These are phyloP conservation scores for Drosophila prolongata DNA, from an alignment of 2,888 invertebrate genomes.

Conservation along the genomic window DNA sequence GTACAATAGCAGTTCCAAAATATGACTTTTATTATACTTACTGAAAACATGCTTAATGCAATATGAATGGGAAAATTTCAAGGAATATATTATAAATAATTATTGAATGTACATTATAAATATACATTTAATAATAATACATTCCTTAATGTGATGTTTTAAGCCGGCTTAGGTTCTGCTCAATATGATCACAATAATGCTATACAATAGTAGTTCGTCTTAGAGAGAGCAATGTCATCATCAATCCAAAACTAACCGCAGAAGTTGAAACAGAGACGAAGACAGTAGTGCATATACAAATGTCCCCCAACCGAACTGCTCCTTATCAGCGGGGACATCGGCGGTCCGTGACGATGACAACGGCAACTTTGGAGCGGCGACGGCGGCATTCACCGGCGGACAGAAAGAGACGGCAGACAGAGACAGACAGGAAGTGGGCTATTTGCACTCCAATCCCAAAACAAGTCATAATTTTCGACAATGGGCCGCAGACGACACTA, in stretches of 20 bases:
- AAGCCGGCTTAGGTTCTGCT: too few species aligned
- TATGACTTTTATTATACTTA: too few species aligned
- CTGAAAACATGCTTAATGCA: too few species aligned
- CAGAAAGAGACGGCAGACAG: slow-evolving; percentile 5
- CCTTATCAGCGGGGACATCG: slow-evolving; percentile 70
- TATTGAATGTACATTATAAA: too few species aligned
- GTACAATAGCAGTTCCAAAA: too few species aligned
- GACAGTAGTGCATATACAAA: slow-evolving; percentile 42
- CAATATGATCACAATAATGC: too few species aligned
- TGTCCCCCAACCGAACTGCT: slow-evolving; percentile 5
- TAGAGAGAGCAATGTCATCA: neutral
- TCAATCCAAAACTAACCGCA: slow-evolving; percentile 1
- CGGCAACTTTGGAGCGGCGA: slow-evolving; percentile 16
- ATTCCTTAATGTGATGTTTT: too few species aligned
- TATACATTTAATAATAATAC: too few species aligned
- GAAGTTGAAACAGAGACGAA: slow-evolving; percentile 4
- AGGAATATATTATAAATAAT: too few species aligned
- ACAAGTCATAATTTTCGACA: slow-evolving; percentile 80
- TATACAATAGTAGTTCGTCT: too few species aligned
- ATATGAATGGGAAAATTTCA: too few species aligned
- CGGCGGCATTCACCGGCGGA: slow-evolving; percentile 42
- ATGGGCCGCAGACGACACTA: slow-evolving; percentile 44
- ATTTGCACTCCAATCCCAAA: slow-evolving; percentile 72
- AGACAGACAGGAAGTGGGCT: slow-evolving; percentile 72
- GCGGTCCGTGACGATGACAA: slow-evolving; percentile 69